Conservation (phyloP, 2,797 vertebrate species). For the Malacoctenus gilli region DNA sequence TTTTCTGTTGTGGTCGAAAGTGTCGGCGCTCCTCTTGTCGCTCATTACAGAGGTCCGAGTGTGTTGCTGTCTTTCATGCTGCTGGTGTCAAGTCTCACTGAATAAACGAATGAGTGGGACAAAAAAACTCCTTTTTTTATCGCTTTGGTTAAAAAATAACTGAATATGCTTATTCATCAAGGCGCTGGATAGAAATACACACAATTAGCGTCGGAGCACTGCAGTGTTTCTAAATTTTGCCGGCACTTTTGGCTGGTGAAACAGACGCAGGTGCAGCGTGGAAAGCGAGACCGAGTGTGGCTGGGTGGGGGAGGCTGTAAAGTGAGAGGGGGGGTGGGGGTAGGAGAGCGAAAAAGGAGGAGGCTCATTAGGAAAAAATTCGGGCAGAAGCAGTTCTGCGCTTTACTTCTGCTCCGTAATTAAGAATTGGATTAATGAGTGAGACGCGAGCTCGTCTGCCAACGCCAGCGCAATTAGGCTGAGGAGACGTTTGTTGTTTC, state of each 20-base stretch:
- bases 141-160: not conserved
- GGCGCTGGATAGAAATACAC: slow-evolving; percentile 6
- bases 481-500: slow-evolving; percentile 51
- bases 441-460: slow-evolving; percentile 47
- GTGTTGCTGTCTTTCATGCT: slow-evolving; percentile 4
- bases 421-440: slow-evolving; percentile 70
- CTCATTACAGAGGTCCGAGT: not conserved
- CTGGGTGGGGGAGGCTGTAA: not conserved
- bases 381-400: slow-evolving; percentile 27
- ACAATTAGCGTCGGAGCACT: slow-evolving; percentile 20
- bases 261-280: slow-evolving; percentile 31
- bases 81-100: not conserved
- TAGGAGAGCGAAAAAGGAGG: slow-evolving; percentile 28
- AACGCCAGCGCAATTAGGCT: slow-evolving; percentile 47
- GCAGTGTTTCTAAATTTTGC: not conserved
- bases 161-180: slow-evolving; percentile 21
- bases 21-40: slow-evolving; percentile 6
- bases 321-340: slow-evolving; percentile 6
- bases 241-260: slow-evolving; percentile 18
- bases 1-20: not conserved
- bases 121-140: too few relatives aligned
- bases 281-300: slow-evolving; percentile 11
- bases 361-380: slow-evolving; percentile 64
- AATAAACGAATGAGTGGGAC: too few relatives aligned
- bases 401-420: slow-evolving; percentile 65